A percentile compares a stretch with the other conserved stretches of the same genome.
phyloP scores from a whole-genome alignment of 1,140 invertebrate genomes.

The Nilaparvata lugens region DNA sequence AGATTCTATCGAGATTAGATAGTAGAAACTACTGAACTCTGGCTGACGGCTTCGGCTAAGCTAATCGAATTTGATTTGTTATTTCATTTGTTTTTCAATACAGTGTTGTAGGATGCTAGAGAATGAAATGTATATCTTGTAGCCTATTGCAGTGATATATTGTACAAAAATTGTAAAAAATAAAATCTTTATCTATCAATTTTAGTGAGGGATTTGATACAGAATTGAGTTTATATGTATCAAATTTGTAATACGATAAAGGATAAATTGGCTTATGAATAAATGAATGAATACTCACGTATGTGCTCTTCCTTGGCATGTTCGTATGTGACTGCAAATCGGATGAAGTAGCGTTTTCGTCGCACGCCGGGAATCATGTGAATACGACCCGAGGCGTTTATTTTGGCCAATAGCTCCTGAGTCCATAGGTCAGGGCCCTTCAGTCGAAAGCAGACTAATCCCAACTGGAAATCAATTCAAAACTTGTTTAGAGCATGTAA shows the following conservation, averaged over 20 bases:
- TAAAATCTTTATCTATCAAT: too few species aligned
- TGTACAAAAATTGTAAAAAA: too few species aligned
- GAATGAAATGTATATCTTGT: too few species aligned
- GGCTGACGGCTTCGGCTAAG: too few species aligned
- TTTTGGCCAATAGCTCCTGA: conserved; percentile 66
- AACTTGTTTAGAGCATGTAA: too few species aligned
- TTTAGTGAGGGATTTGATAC: too few species aligned
- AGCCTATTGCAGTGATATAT: too few species aligned
- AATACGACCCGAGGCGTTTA: conserved; percentile 80
- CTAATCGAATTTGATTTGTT: too few species aligned
- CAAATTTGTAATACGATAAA: neutral
- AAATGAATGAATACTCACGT: conserved; percentile 31
- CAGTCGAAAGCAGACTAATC: conserved; percentile 60
- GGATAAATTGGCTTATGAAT: neutral
- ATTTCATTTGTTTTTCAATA: too few species aligned
- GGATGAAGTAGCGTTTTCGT: conserved; percentile 60
- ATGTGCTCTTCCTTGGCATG: conserved; percentile 68
- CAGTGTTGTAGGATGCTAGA: neutral
- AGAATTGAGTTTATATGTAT: too few species aligned
- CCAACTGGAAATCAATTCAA: conserved; percentile 32
- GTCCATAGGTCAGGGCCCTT: conserved; percentile 63
- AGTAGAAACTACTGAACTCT: too few species aligned
- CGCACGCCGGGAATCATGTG: conserved; percentile 84
- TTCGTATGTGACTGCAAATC: conserved; percentile 77
- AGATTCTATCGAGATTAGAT: too few species aligned